Conservation (phyloP, 2,888 invertebrate species). For the Apodemia duryi region DNA sequence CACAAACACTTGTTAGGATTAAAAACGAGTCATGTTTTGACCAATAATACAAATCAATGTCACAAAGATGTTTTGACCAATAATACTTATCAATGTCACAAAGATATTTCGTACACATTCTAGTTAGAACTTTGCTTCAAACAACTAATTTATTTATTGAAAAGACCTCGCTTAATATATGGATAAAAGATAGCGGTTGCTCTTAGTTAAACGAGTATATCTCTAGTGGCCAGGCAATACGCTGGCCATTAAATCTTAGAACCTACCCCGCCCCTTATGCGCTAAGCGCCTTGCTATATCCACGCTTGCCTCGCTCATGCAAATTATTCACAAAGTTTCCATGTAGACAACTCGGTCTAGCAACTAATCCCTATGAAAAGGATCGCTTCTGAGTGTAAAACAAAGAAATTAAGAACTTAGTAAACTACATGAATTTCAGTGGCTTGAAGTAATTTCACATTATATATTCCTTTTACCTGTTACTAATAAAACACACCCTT, state of each 20-base stretch:
- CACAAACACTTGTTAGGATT: no score
- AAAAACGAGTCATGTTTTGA: no score
- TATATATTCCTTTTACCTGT: constrained; percentile 3
- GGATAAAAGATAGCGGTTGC: constrained; percentile 14
- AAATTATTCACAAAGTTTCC: constrained; percentile 64
- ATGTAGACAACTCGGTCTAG: constrained; percentile 49
- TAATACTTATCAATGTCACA: no score
- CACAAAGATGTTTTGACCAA: no score
- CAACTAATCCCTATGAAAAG: constrained; percentile 45
- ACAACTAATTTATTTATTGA: constrained; percentile 1
- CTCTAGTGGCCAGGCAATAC: constrained; percentile 20
- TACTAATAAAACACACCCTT: neutral
- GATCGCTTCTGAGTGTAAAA: constrained; percentile 16
- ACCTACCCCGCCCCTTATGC: constrained; percentile 18
- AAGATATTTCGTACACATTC: no score
- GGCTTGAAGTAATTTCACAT: constrained; percentile 11
- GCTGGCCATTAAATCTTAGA: constrained; percentile 23
- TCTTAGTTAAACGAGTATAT: constrained; percentile 20
- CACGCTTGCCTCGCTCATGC: constrained; percentile 42
- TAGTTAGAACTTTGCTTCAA: neutral
- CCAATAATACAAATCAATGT: no score
- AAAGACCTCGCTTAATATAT: neutral
- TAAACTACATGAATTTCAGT: constrained; percentile 16
- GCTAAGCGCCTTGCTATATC: constrained; percentile 19
- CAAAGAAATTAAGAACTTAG: constrained; percentile 17